A percentile compares a stretch with the other conserved stretches of the same genome.
Conservation (phyloP, 2,113 vertebrate genomes). For the Ivindomyrus marchei region DNA sequence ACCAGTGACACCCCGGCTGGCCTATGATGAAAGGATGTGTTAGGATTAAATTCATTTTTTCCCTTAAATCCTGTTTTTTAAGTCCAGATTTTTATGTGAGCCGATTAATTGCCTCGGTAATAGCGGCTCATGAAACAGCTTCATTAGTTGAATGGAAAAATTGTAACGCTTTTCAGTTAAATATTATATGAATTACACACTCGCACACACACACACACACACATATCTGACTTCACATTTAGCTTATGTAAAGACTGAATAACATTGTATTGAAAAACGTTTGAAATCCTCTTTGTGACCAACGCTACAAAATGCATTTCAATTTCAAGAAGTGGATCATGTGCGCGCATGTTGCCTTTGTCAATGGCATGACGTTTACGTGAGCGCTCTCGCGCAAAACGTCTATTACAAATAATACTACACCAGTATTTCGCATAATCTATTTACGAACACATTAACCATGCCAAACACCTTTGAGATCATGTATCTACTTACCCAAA, state of each 20-base stretch:
- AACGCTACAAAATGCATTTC: background rate
- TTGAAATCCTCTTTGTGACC: background rate
- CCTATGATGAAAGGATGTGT: background rate
- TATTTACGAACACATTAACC: background rate
- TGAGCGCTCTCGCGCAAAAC: constrained; percentile 24
- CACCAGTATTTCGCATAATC: background rate
- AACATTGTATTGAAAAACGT: background rate
- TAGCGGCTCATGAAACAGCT: background rate
- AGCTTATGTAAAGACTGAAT: background rate
- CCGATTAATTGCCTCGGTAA: background rate
- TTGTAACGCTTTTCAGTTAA: background rate
- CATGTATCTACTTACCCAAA: constrained; percentile 70
- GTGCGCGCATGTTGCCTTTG: background rate
- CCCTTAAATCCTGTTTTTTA: background rate
- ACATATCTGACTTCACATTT: background rate
- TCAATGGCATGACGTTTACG: constrained; percentile 1
- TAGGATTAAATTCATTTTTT: background rate
- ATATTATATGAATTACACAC: background rate
- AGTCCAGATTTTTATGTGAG: background rate
- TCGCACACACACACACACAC: background rate
- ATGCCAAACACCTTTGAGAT: background rate
- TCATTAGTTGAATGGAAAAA: background rate
- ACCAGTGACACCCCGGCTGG: background rate
- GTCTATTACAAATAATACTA: constrained; percentile 1
- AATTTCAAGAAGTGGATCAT: background rate